Evolutionary conservation across 2,888 invertebrate genomes (phyloP).

Genomic region (Sphaeridia pumilis): DNA sequence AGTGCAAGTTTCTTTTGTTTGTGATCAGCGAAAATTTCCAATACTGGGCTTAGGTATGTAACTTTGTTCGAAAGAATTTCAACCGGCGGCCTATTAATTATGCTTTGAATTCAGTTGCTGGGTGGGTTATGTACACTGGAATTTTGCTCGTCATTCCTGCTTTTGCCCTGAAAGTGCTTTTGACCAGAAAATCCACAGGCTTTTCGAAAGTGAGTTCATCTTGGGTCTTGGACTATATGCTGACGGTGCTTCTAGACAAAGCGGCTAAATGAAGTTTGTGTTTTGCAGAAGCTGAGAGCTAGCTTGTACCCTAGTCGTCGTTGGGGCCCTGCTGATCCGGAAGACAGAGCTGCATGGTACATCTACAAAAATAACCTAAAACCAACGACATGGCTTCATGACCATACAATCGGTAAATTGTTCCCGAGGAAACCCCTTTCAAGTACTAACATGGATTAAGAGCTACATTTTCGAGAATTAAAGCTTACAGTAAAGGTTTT

Average conservation of each 20-base stretch:
- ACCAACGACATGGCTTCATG: background rate
- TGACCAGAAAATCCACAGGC: background rate
- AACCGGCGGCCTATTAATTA: too few relatives aligned
- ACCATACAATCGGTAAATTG: background rate
- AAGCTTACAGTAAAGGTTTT: too few relatives aligned
- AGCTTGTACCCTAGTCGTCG: background rate
- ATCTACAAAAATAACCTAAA: background rate
- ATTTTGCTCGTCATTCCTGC: background rate
- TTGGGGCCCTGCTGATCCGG: conserved; percentile 6
- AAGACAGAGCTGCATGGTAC: background rate
- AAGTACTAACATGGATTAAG: too few relatives aligned
- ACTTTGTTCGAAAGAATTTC: too few relatives aligned
- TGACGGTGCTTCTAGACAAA: background rate
- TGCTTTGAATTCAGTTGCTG: background rate
- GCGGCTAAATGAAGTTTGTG: background rate
- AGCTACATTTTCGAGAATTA: too few relatives aligned
- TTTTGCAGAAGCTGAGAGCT: conserved; percentile 2
- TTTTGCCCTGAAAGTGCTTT: background rate
- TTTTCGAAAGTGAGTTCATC: background rate
- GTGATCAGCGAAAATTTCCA: too few relatives aligned
- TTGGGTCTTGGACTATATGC: background rate
- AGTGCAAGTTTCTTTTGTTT: too few relatives aligned
- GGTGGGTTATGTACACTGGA: background rate
- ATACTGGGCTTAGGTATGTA: too few relatives aligned
- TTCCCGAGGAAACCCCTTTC: too few relatives aligned